Base-by-base conservation (phyloP, 1,140 invertebrate genomes). In the Dufourea novaeangliae region DNA sequence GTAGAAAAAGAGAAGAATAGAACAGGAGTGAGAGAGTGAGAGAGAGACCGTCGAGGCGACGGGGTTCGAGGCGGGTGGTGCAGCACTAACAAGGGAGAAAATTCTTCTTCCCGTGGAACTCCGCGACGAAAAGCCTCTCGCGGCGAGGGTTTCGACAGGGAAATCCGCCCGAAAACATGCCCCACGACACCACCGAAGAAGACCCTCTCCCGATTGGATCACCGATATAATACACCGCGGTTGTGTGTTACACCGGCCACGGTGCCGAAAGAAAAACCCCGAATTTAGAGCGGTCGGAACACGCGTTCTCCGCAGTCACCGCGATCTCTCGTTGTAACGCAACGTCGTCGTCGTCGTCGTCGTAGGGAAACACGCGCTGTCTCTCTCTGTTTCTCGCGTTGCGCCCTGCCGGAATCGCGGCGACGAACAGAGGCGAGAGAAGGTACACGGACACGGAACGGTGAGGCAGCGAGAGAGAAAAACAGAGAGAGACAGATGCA, bases 281-380 rank as follows among this genome's bases (percentile, higher is more conserved):
- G 27, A 50, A 39, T 61, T 41, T 32, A 29, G 72, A 27, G 54
- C 56, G 52, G 41, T n/a, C 71, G 67, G 77, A 77, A 83, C 82
- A 83, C 82, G 82, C 82, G 82, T 76, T 82, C 59, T 68, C 70
- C 75, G 75, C 63, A 37, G 75, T 78, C 69, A 54, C 75, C 69
- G 82, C 75, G 70, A 83, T 83, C 80, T 82, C 82, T 74, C 82
- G 80, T 63, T 82, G 80, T 78, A 83, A 83, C 76, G 82, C 76
- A 79, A 76, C 73, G 46, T 50, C 46, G 46, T 50, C 46, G 46
- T 50, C 34, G 34, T 8, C n/a, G n/a, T 37, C 78, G 81, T 72
- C 79, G 79, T 78, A 79, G 76, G 76, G 82, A 83, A 83, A 74
- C 80, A 74, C 80, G 57, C 75, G 22, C 52, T 73, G 41, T 82